Conservation (phyloP, 1,140 invertebrate genomes). For the Caenorhabditis inopinata region DNA sequence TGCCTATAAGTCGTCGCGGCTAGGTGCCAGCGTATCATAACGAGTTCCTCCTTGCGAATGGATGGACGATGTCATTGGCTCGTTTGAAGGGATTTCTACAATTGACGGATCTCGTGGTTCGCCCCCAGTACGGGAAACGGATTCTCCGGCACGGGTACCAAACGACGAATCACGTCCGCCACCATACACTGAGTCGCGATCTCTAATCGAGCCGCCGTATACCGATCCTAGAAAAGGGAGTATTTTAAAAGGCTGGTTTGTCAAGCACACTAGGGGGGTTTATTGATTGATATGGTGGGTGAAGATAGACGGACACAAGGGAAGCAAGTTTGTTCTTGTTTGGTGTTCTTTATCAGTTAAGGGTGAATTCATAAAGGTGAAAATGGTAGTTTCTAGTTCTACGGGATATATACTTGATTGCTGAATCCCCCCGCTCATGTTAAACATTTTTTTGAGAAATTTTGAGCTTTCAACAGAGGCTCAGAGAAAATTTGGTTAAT, state of each 20-base stretch:
- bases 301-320: conserved; percentile 18
- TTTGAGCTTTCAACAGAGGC: not conserved
- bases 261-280: not conserved
- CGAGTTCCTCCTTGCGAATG: conserved; percentile 30
- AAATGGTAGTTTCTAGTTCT: not conserved
- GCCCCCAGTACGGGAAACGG: not conserved
- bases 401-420: not conserved
- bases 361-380: too few relatives aligned
- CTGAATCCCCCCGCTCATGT: too few relatives aligned
- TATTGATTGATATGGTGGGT: not conserved
- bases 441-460: not conserved
- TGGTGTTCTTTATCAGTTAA: too few relatives aligned
- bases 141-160: conserved; percentile 8
- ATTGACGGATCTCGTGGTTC: conserved; percentile 32
- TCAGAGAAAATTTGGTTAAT: conserved; percentile 15
- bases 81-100: conserved; percentile 40
- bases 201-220: conserved; percentile 41
- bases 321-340: too few relatives aligned
- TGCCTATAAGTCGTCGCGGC: conserved; percentile 23
- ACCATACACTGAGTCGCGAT: conserved; percentile 41
- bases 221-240: conserved; percentile 39
- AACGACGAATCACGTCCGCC: conserved; percentile 27
- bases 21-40: conserved; percentile 32
- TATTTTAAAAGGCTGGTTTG: not conserved
- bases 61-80: conserved; percentile 9